Evolutionary conservation across 2,113 vertebrate species (phyloP).

Genomic region (Gnathonemus echidnorhynchus): DNA sequence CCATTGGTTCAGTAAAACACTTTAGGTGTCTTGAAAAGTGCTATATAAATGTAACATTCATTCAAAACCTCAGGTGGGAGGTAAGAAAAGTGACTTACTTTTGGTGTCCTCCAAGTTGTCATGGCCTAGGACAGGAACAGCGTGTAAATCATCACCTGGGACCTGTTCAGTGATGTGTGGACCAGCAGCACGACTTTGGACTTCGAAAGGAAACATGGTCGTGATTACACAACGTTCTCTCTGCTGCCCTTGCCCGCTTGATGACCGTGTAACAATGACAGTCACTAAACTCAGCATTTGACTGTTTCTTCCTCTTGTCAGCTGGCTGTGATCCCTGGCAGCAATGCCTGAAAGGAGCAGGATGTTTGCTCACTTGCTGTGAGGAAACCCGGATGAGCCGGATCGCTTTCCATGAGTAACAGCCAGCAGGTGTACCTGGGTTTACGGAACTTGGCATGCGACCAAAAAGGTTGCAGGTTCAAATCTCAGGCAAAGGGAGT

Average conservation of each 20-base stretch:
- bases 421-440: neutral
- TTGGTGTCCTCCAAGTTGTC: neutral
- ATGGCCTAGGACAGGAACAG: neutral
- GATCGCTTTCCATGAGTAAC: neutral
- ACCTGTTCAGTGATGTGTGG: neutral
- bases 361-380: neutral
- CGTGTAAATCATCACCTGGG: neutral
- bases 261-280: neutral
- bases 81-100: neutral
- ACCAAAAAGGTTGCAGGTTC: neutral
- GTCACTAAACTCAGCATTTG: neutral
- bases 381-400: neutral
- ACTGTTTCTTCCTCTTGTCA: neutral
- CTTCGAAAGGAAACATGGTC: neutral
- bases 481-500: neutral
- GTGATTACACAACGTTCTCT: neutral
- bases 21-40: neutral
- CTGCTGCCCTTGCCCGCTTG: neutral
- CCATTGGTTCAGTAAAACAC: neutral
- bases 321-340: neutral
- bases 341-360: neutral
- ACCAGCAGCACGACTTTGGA: neutral
- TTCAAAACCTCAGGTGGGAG: neutral
- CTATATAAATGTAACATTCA: neutral
- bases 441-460: neutral